A percentile compares a stretch with the other conserved stretches of the same genome.
Conservation (phyloP, 1,140 invertebrate species). For the Aethina tumida region DNA sequence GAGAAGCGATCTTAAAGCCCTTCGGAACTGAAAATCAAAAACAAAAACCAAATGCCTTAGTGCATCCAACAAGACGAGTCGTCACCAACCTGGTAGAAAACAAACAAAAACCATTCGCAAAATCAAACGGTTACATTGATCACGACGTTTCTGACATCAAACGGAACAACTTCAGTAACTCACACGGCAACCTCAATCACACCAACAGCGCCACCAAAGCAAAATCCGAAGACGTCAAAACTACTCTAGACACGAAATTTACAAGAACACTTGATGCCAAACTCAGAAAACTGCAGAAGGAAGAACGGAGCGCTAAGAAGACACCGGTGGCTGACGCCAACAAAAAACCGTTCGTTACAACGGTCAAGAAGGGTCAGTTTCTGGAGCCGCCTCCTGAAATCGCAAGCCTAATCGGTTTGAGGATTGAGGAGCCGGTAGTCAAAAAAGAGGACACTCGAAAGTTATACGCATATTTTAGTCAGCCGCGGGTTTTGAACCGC, state of each 20-base stretch:
- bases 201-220: slow-evolving; percentile 24
- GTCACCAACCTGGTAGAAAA: slow-evolving; percentile 29
- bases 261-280: slow-evolving; percentile 51
- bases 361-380: slow-evolving; percentile 66
- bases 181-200: slow-evolving; percentile 36
- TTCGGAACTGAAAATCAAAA: slow-evolving; percentile 29
- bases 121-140: slow-evolving; percentile 29
- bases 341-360: slow-evolving; percentile 58
- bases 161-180: slow-evolving; percentile 31
- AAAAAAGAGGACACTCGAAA: slow-evolving; percentile 37
- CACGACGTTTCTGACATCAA: slow-evolving; percentile 15
- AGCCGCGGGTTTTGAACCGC: slow-evolving; percentile 41
- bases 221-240: slow-evolving; percentile 27
- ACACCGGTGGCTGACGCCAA: slow-evolving; percentile 21
- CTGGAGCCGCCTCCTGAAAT: slow-evolving; percentile 64
- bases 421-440: slow-evolving; percentile 34
- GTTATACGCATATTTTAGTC: slow-evolving; percentile 49
- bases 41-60: slow-evolving; percentile 40
- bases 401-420: slow-evolving; percentile 50
- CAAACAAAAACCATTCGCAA: slow-evolving; percentile 29
- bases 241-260: slow-evolving; percentile 41
- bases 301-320: slow-evolving; percentile 41
- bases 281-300: slow-evolving; percentile 48
- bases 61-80: slow-evolving; percentile 38
- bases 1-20: slow-evolving; percentile 32